A percentile compares a stretch with the other conserved stretches of the same genome.
phyloP scores from a whole-genome alignment of 2,888 invertebrate species.

The Pharmacophagus antenor region DNA sequence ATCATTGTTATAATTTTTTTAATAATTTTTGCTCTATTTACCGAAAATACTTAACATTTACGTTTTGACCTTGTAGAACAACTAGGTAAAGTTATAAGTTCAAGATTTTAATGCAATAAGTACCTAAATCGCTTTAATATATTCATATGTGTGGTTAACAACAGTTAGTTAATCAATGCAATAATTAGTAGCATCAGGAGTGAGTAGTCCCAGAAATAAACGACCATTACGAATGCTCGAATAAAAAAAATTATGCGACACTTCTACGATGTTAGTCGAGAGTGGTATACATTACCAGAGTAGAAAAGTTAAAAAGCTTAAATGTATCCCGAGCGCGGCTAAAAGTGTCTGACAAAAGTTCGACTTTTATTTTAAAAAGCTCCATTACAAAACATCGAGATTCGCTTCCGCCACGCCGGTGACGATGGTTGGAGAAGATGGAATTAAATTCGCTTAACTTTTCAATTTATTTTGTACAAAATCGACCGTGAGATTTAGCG shows the following conservation, averaged over 20 bases:
- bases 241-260: constrained; percentile 61
- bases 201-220: constrained; percentile 63
- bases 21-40: too few species aligned
- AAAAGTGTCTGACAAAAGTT: constrained; percentile 82
- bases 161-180: background rate
- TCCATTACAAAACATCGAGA: constrained; percentile 81
- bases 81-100: too few species aligned
- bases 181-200: constrained; percentile 52
- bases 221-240: constrained; percentile 58
- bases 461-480: constrained; percentile 74
- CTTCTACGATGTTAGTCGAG: constrained; percentile 68
- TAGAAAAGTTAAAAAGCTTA: constrained; percentile 82
- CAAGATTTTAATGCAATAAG: too few species aligned
- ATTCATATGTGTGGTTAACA: too few species aligned
- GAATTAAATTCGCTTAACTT: constrained; percentile 74
- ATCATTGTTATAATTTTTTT: background rate
- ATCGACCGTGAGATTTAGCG: constrained; percentile 59
- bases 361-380: constrained; percentile 81
- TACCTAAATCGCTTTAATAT: too few species aligned
- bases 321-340: constrained; percentile 80
- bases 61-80: too few species aligned
- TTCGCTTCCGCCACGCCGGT: constrained; percentile 76
- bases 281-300: constrained; percentile 79
- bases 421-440: constrained; percentile 62
- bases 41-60: too few species aligned